phyloP scores from a whole-genome alignment of 53 echinoderm and acorn worm species.

The Holothuria scabra region DNA sequence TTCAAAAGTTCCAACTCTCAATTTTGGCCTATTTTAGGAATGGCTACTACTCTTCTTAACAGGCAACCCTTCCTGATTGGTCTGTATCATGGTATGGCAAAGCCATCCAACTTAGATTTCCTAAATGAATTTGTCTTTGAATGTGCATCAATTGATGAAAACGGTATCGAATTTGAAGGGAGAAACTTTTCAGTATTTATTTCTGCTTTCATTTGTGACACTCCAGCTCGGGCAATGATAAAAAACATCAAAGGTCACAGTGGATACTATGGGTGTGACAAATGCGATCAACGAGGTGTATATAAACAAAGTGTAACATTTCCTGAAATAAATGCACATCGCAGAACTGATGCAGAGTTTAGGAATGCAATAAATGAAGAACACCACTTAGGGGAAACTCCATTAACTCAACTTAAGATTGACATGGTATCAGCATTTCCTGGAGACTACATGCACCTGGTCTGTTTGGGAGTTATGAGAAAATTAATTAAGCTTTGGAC shows the following conservation, averaged over 20 bases:
- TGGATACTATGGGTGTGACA: slow-evolving; percentile 65
- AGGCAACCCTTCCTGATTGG: background rate
- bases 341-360: slow-evolving; percentile 56
- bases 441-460: slow-evolving; percentile 46
- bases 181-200: background rate
- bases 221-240: slow-evolving; percentile 64
- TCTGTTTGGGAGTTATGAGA: slow-evolving; percentile 59
- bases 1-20: slow-evolving; percentile 16
- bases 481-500: slow-evolving; percentile 59
- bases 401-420: slow-evolving; percentile 48
- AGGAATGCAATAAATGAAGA: slow-evolving; percentile 37
- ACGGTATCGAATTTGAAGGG: background rate
- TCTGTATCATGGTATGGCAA: background rate
- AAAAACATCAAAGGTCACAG: slow-evolving; percentile 62
- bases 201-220: slow-evolving; percentile 59
- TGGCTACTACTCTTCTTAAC: background rate
- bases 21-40: slow-evolving; percentile 20
- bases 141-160: background rate
- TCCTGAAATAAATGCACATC: slow-evolving; percentile 52
- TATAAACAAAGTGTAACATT: slow-evolving; percentile 60
- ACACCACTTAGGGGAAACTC: slow-evolving; percentile 53
- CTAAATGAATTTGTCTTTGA: background rate
- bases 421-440: background rate
- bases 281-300: slow-evolving; percentile 58
- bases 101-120: background rate